Evolutionary conservation across 2,797 vertebrate species (phyloP), one percentile per base, ranked within the genome.

Genomic region (Petrocephalus sullivani): DNA sequence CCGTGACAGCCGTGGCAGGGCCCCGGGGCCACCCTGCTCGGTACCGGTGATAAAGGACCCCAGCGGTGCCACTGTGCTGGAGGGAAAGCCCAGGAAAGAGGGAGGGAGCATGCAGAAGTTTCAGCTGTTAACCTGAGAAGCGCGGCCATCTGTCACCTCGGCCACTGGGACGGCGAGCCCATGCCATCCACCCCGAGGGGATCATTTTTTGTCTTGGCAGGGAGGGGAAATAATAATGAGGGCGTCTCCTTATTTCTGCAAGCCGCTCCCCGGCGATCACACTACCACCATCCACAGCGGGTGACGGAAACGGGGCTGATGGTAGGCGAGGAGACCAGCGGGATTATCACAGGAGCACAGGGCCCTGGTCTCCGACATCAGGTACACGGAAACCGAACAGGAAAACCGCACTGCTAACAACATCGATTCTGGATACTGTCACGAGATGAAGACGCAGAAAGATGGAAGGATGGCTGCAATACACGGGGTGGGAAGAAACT

Each of bases 391-490:
- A 19, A 28, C 3, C 51, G n/a, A 58, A 85, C 83, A 21, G 23
- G 9, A 53, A 75, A 21, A 84, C n/a, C 56, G 67, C 75, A 54
- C 41, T 33, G 56, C 57, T 71, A 89, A 87, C 37, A 87, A 53
- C 64, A 87, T 37, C 41, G 67, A 78, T 87, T 87, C 60, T 37
- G 51, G 8, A 61, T 88, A 23, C 41, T 83, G 7, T 61, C 75
- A 71, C 9, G 41, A 37, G 37, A 87, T 14, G 21, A 10, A 61
- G 19, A 78, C 14, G 21, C 9, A 54, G 37, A 51, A 49, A 23
- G 37, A 88, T 10, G 3, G 6, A 57, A 2, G n/a, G n/a, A 9
- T 9, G 28, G 4, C 49, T n/a, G 51, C 4, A 10, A 82, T 67
- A 83, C 14, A 33, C 23, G 10, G 21, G 5, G 21, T 78, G 46